These are phyloP conservation scores for Cephalopterus ornatus DNA, from an alignment of 2,113 vertebrate genomes.

Conservation along the genomic window DNA sequence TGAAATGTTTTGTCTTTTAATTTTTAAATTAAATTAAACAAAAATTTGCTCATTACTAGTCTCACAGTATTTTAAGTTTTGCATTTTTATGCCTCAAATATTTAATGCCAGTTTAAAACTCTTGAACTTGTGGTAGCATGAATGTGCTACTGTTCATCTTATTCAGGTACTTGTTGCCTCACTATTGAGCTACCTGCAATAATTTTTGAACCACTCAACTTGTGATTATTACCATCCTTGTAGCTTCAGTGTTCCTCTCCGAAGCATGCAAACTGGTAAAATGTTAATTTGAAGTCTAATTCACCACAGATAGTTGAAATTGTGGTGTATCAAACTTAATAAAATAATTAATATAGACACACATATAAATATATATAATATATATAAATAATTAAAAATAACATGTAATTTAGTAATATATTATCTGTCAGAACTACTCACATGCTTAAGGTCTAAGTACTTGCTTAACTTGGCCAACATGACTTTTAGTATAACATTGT, in stretches of 20 bases:
- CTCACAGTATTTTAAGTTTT: background rate
- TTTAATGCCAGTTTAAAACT: background rate
- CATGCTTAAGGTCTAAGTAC: background rate
- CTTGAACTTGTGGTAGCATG: background rate
- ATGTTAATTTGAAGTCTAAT: background rate
- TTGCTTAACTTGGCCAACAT: background rate
- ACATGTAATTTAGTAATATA: background rate
- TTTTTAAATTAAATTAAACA: background rate
- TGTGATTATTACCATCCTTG: background rate
- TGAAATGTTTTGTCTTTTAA: background rate
- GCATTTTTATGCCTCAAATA: background rate
- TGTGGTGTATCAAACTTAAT: background rate
- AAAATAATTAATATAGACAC: no score
- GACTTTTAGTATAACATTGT: background rate
- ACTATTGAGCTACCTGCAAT: background rate
- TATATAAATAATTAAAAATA: no score
- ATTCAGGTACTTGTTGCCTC: background rate
- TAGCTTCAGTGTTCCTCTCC: background rate
- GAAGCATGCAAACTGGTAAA: background rate
- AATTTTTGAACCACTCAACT: background rate
- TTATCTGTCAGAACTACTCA: background rate
- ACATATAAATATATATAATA: no score
- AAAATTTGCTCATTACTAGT: background rate
- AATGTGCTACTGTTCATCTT: background rate
- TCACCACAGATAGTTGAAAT: background rate